Conservation (phyloP, 2,113 vertebrate species). For the Falcunculus frontatus region DNA sequence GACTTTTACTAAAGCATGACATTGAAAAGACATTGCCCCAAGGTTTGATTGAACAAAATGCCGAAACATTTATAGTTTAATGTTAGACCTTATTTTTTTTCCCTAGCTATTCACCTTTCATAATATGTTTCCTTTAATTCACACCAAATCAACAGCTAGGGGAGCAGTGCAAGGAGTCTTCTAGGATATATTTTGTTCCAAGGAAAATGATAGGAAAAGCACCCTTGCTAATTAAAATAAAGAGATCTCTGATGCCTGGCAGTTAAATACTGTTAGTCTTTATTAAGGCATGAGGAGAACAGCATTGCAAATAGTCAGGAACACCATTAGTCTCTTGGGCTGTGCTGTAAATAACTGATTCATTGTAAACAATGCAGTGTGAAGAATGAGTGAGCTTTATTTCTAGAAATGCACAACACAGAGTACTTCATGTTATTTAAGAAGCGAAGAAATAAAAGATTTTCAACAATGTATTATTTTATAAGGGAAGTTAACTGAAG, state of each 20-base stretch:
- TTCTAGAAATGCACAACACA: background rate
- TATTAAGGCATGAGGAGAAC: background rate
- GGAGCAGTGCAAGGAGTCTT: background rate
- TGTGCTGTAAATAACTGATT: background rate
- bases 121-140: conserved; percentile 36
- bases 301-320: background rate
- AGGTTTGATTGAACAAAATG: conserved; percentile 51
- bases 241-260: background rate
- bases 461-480: background rate
- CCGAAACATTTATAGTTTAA: conserved; percentile 47
- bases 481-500: background rate
- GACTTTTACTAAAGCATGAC: conserved; percentile 58
- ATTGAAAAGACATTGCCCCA: conserved; percentile 55
- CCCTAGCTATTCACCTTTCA: conserved; percentile 9
- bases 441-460: background rate
- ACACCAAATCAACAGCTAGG: conserved; percentile 28
- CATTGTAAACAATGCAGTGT: background rate
- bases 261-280: conserved; percentile 17
- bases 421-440: background rate
- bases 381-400: background rate
- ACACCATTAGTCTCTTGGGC: background rate
- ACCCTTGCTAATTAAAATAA: background rate
- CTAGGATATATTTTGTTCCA: background rate
- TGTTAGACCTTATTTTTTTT: background rate
- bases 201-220: background rate